phyloP scores from a whole-genome alignment of 2,113 vertebrate species.

The Pterocles orientalis region DNA sequence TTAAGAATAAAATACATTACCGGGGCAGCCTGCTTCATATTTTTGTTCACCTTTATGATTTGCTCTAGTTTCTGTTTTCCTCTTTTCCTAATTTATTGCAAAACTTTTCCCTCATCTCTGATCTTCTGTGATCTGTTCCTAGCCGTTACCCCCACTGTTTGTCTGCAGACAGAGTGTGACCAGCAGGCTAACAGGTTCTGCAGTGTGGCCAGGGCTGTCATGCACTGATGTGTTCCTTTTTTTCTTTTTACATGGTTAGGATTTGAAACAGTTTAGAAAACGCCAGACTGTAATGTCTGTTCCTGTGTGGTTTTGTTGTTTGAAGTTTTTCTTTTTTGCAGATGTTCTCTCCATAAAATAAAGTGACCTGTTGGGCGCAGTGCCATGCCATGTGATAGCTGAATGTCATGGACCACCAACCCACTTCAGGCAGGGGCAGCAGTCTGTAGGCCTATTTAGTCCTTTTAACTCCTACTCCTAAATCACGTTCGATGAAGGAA shows the following conservation, averaged over 20 bases:
- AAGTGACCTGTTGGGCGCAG: fast-evolving
- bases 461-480: neutral
- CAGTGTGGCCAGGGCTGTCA: no score
- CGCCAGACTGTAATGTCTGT: neutral
- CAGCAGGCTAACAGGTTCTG: neutral
- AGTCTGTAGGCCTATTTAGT: neutral
- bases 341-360: neutral
- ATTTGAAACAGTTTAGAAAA: neutral
- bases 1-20: neutral
- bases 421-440: neutral
- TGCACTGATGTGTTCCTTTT: neutral
- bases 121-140: neutral
- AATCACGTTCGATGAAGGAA: neutral
- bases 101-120: neutral
- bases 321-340: neutral
- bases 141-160: neutral
- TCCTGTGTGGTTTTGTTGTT: neutral
- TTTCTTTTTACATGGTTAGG: neutral
- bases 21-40: neutral
- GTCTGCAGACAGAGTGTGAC: neutral
- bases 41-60: neutral
- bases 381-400: neutral
- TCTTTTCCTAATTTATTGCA: neutral
- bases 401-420: neutral
- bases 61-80: neutral